Evolutionary conservation across 2,888 invertebrate genomes (phyloP).

Genomic region (Saturnia pavonia): DNA sequence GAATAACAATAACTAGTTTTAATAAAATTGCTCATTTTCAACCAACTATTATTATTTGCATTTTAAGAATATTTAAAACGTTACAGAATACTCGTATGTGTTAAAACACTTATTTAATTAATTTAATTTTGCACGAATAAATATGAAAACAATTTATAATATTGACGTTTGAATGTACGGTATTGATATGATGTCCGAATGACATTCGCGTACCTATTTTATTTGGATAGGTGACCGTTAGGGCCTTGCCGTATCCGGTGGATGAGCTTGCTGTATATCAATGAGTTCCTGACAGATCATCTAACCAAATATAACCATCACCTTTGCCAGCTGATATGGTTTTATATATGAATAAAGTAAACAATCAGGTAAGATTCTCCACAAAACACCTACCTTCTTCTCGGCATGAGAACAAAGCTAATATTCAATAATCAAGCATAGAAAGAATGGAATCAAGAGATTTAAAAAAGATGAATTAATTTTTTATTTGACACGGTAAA

Average conservation of each 20-base stretch:
- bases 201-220: slow-evolving; percentile 43
- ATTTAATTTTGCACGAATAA: not conserved
- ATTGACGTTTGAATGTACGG: not conserved
- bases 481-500: no score
- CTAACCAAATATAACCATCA: not conserved
- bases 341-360: not conserved
- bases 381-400: not conserved
- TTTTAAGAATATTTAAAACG: no score
- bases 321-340: not conserved
- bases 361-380: not conserved
- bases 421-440: not conserved
- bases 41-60: no score
- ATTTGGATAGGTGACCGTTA: slow-evolving; percentile 67
- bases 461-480: no score
- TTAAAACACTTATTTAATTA: no score
- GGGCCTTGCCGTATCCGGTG: slow-evolving; percentile 53
- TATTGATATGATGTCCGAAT: slow-evolving; percentile 12
- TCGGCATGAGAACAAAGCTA: not conserved
- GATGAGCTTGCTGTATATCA: slow-evolving; percentile 72
- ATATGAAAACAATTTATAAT: slow-evolving; percentile 6
- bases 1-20: no score
- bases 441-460: not conserved
- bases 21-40: no score
- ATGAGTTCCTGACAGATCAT: slow-evolving; percentile 30
- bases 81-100: no score